Percentiles rank a stretch among this genome's conserved stretches.
Evolutionary conservation across 1,140 invertebrate species (phyloP).

Genomic region (Diabrotica undecimpunctata): DNA sequence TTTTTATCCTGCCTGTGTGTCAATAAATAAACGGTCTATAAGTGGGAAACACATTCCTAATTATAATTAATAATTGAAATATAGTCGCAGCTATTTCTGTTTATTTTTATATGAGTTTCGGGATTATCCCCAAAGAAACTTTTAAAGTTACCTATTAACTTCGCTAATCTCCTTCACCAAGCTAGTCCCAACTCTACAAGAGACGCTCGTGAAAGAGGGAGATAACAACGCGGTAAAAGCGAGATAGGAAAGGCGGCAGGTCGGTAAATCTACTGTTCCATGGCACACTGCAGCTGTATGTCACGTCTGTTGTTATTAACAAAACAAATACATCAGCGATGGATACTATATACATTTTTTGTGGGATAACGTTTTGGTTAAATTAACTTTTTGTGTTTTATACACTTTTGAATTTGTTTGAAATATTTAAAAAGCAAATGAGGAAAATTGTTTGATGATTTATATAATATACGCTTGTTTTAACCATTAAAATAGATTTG

Average conservation of each 20-base stretch:
- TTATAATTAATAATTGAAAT: no score
- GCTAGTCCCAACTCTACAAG: neutral
- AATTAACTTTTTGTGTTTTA: neutral
- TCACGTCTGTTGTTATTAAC: constrained; percentile 24
- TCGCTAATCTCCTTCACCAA: no score
- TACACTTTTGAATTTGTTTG: neutral
- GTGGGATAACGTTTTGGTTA: neutral
- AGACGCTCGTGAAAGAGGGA: constrained; percentile 13
- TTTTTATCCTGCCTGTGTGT: no score
- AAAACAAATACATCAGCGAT: constrained; percentile 20
- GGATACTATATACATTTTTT: neutral
- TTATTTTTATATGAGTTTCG: no score
- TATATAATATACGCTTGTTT: no score
- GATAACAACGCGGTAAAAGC: constrained; percentile 3
- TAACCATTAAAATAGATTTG: no score
- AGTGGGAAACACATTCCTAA: no score
- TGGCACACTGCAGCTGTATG: constrained; percentile 21
- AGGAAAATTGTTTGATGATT: no score
- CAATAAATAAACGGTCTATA: no score
- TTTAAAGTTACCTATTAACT: no score
- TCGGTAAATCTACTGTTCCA: constrained; percentile 24
- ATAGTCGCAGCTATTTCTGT: no score
- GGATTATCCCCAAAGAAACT: no score
- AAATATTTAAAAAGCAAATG: neutral
- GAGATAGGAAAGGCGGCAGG: constrained; percentile 12